Evolutionary conservation across 2,888 invertebrate species (phyloP).

Genomic region (Serripes groenlandicus): DNA sequence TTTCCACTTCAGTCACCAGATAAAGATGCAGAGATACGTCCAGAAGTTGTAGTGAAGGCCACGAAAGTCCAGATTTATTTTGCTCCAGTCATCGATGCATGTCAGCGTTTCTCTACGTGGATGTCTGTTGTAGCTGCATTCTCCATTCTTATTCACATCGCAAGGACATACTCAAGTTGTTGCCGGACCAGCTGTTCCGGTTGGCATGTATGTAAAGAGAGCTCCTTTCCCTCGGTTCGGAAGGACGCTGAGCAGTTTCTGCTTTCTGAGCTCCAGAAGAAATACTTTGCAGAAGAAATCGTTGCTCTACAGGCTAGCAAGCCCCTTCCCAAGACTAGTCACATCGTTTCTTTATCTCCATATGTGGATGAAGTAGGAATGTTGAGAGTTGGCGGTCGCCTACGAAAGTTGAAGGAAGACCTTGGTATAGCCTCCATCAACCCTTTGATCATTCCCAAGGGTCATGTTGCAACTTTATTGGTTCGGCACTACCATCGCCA

Average conservation of each 20-base stretch:
- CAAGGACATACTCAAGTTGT: neutral
- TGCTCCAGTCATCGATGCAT: neutral
- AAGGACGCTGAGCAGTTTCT: neutral
- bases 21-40: slow-evolving; percentile 1
- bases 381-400: neutral
- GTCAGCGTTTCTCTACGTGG: neutral
- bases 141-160: neutral
- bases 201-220: neutral
- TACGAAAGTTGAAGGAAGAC: neutral
- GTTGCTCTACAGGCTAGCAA: neutral
- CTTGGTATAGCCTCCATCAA: neutral
- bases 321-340: neutral
- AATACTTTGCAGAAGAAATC: neutral
- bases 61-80: neutral
- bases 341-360: neutral
- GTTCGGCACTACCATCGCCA: too few relatives aligned
- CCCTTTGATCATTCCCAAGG: neutral
- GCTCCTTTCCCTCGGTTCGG: neutral
- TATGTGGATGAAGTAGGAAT: neutral
- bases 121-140: neutral
- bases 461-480: too few relatives aligned
- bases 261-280: neutral
- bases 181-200: neutral
- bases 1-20: neutral
- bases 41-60: neutral